Conservation (phyloP, 1,140 invertebrate genomes). For the Aricia agestis region DNA sequence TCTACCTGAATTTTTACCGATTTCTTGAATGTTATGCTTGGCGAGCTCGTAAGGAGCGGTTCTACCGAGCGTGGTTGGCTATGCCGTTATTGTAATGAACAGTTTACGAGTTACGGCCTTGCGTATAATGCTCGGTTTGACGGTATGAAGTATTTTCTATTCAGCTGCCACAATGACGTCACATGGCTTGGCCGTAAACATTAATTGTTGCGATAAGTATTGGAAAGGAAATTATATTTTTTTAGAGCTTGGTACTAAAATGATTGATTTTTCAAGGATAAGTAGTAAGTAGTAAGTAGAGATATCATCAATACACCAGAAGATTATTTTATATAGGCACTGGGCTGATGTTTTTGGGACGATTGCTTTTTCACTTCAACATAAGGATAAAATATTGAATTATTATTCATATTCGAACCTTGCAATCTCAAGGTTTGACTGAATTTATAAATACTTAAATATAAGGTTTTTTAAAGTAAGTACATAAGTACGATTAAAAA, state of each 20-base stretch:
- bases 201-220: neutral
- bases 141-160: constrained; percentile 23
- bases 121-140: constrained; percentile 33
- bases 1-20: constrained; percentile 30
- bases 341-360: too few relatives aligned
- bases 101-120: constrained; percentile 36
- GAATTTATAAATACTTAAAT: too few relatives aligned
- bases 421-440: too few relatives aligned
- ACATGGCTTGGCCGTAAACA: neutral
- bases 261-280: too few relatives aligned
- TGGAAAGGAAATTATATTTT: neutral
- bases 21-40: neutral
- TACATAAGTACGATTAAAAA: too few relatives aligned
- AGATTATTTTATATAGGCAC: too few relatives aligned
- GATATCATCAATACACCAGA: too few relatives aligned
- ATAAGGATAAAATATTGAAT: too few relatives aligned
- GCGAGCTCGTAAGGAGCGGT: constrained; percentile 8
- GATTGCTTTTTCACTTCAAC: too few relatives aligned
- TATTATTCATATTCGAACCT: too few relatives aligned
- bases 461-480: too few relatives aligned
- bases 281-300: too few relatives aligned
- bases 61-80: neutral
- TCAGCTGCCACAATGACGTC: neutral
- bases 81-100: constrained; percentile 20
- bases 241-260: neutral